Base-by-base conservation (phyloP, 1,140 invertebrate genomes). In the Aphidius gifuensis region DNA sequence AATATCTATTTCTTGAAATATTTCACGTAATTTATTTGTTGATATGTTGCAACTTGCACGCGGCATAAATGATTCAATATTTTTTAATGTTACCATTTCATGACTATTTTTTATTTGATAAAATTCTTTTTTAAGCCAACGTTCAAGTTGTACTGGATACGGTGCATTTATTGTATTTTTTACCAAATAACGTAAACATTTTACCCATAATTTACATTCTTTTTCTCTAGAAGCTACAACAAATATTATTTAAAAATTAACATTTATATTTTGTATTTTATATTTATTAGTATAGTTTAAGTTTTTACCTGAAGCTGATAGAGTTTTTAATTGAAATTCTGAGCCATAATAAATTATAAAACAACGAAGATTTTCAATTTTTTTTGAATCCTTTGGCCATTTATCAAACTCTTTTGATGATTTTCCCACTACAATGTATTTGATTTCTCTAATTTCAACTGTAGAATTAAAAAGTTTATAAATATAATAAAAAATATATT, bases 121-220 rank as follows among this genome's bases (percentile, higher is more conserved):
- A 83, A 97, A 97, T 77, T 97, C 94, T 75, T 93, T 94, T 54
- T 93, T 81, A 3, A 98, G 79, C 93, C 94, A 97, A 69, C 92
- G 85, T 81, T 97, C 92, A 9, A 97, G 88, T 82, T 94, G 90
- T 44, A 95, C 79, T 23, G 92, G 90, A 83, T 96, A 95, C 11
- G 92, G 85, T 11, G 91, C 85, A 67, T 80, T 85, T 39, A 89
- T 81, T 4, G 92, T 93, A 72, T 97, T 93, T 63, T 86, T 83
- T 7, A 92, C 86, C 65, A 97, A 85, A 80, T 92, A 89, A 51
- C 85, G 83, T 46, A 97, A 74, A 4, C 93, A 93, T 70, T 87
- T 86, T 6, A 93, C 82, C 93, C 93, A 96, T 61, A 92, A 82
- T 64, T 93, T 89, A 76, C 92, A 96, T 81, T 97, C 94, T 73